Conservation (phyloP, 2,113 vertebrate genomes). For the Sander vitreus region DNA sequence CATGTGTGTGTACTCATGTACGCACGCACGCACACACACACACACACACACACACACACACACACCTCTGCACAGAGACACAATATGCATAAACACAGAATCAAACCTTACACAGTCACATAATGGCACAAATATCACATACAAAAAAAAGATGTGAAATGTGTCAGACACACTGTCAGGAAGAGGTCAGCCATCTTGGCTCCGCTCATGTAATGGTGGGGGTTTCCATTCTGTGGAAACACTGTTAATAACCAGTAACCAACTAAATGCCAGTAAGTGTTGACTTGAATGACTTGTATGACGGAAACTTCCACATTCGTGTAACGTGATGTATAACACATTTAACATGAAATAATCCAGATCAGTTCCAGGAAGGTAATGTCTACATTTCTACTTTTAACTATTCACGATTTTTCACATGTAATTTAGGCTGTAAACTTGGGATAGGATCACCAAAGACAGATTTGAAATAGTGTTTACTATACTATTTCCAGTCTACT, state of each 20-base stretch:
- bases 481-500: too few species aligned
- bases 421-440: too few species aligned
- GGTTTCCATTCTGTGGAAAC: conserved; percentile 24
- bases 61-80: not conserved
- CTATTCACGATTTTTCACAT: too few species aligned
- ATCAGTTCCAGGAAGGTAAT: too few species aligned
- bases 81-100: not conserved
- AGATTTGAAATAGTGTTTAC: too few species aligned
- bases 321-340: not conserved
- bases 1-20: too few species aligned
- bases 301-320: not conserved
- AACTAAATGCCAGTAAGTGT: conserved; percentile 17
- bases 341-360: too few species aligned
- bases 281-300: too few species aligned
- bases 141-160: not conserved
- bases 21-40: not conserved
- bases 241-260: not conserved
- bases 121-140: not conserved
- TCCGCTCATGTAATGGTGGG: not conserved
- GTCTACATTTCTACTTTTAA: too few species aligned
- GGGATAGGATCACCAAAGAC: too few species aligned
- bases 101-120: not conserved
- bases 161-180: not conserved
- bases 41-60: not conserved
- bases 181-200: conserved; percentile 19